phyloP scores from a whole-genome alignment of 2,113 vertebrate species.

The Bambusicola thoracicus region DNA sequence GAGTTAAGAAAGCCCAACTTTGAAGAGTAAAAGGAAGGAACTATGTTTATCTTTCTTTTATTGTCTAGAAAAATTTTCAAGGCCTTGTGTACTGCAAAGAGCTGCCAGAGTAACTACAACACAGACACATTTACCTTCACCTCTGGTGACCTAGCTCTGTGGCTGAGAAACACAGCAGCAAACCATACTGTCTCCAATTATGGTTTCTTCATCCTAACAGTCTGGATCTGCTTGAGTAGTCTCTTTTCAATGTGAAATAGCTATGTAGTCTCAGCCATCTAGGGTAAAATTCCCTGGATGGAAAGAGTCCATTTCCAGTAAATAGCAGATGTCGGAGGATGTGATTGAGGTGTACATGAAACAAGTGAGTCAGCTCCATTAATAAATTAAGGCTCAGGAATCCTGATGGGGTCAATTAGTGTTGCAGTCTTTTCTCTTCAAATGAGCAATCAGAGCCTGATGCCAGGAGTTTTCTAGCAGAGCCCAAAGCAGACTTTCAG shows the following conservation, averaged over 20 bases:
- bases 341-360: not conserved
- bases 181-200: not conserved
- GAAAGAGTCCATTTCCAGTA: not conserved
- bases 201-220: not conserved
- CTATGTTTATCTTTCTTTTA: constrained; percentile 17
- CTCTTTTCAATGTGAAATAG: not conserved
- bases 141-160: not conserved
- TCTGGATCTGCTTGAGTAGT: fast-evolving
- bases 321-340: not conserved
- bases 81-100: not conserved
- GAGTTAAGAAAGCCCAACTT: not conserved
- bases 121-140: constrained; percentile 17
- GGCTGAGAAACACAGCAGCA: not conserved
- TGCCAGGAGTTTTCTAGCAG: not conserved
- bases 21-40: not conserved
- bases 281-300: not conserved
- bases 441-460: not conserved
- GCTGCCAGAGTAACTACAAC: constrained; percentile 28
- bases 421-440: not conserved
- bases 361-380: not conserved
- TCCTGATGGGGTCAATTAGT: not conserved
- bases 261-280: not conserved
- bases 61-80: not conserved
- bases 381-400: not conserved
- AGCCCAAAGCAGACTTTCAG: not conserved